Evolutionary conservation across 2,797 vertebrate species (phyloP).

Genomic region (Bufotes viridis): DNA sequence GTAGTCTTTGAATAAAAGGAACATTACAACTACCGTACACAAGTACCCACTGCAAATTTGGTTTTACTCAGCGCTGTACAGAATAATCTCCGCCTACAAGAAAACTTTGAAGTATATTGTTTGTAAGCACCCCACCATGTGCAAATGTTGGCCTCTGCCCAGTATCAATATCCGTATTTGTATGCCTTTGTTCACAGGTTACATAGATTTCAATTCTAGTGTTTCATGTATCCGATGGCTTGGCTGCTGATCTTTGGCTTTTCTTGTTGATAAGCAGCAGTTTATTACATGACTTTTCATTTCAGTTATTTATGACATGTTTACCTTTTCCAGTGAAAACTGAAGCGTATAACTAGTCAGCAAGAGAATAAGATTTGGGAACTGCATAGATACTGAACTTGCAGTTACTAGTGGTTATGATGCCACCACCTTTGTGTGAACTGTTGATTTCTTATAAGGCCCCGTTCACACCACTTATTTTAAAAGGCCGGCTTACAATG

Average conservation of each 20-base stretch:
- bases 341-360: background rate
- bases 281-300: background rate
- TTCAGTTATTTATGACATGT: background rate
- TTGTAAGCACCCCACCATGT: constrained; percentile 20
- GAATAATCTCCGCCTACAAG: background rate
- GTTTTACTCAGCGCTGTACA: background rate
- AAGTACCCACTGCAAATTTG: background rate
- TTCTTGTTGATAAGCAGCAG: background rate
- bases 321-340: background rate
- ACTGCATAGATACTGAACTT: too few relatives aligned
- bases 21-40: background rate
- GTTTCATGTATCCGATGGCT: constrained; percentile 8
- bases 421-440: too few relatives aligned
- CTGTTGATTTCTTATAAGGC: too few relatives aligned
- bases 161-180: background rate
- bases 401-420: too few relatives aligned
- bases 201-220: background rate
- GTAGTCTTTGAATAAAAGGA: background rate
- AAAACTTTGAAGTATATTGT: constrained; percentile 32
- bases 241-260: background rate
- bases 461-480: too few relatives aligned
- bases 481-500: too few relatives aligned
- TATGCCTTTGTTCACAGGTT: constrained; percentile 28
- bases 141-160: constrained; percentile 27
- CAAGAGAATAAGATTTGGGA: too few relatives aligned